These are phyloP conservation scores for Drosophila bifasciata DNA, from an alignment of 1,140 invertebrate species.

Conservation along the genomic window DNA sequence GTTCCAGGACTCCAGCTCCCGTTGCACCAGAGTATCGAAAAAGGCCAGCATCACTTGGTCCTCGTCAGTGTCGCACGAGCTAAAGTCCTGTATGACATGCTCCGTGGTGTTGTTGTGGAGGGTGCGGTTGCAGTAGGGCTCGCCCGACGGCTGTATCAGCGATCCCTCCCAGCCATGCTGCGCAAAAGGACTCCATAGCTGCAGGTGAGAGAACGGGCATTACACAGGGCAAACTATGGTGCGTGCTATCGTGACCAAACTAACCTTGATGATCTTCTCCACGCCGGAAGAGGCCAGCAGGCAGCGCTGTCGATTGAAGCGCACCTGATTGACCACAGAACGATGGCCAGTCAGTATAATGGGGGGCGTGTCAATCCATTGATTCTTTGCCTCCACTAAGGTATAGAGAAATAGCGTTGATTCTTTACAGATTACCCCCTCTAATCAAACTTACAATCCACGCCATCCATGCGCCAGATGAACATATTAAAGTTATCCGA, in stretches of 20 bases:
- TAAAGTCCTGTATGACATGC: constrained; percentile 92
- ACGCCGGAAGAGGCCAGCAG: constrained; percentile 97
- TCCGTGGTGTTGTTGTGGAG: constrained; percentile 94
- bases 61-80: constrained; percentile 93
- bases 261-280: constrained; percentile 96
- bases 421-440: no score
- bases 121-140: constrained; percentile 89
- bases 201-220: background rate
- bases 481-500: constrained; percentile 98
- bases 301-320: constrained; percentile 93
- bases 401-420: background rate
- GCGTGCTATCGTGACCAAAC: background rate
- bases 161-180: constrained; percentile 87
- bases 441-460: constrained; percentile 84
- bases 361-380: constrained; percentile 89
- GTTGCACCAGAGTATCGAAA: constrained; percentile 96
- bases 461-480: constrained; percentile 92
- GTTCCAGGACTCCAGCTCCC: constrained; percentile 92
- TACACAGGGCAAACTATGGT: background rate
- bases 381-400: constrained; percentile 80
- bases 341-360: constrained; percentile 94
- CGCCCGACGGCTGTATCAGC: constrained; percentile 85
- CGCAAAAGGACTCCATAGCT: constrained; percentile 92
- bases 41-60: constrained; percentile 98
- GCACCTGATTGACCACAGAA: constrained; percentile 98